Base-by-base conservation (phyloP, 2,888 invertebrate genomes). In the Drosophila putrida region DNA sequence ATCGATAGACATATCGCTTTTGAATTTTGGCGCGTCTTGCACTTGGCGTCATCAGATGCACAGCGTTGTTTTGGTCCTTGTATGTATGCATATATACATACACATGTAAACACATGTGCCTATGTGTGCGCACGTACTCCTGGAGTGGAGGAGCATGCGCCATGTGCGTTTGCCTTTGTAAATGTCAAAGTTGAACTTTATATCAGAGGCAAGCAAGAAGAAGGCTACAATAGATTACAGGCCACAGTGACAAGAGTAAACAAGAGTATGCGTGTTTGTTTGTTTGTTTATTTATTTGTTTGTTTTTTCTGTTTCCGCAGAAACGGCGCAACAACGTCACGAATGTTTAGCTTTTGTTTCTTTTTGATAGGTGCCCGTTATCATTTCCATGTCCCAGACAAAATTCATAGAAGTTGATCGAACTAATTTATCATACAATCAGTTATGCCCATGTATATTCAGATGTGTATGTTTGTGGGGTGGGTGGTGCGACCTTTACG, bases 141-240 rank as follows among this genome's bases (percentile, higher is more conserved):
- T 11, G 44, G 11, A 72, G 62, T 67, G 51, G 53, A 60, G 50
- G 76, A 70, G 70, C 82, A 82, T 82, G 87, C 87, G 87, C 87
- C 43, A 53, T 70, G 49, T 53, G 43, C 51, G 28, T 60, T 69
- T 64, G 67, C 47, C 59, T 50, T 65, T 75, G 46, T 67, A 77
- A 82, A 82, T 83, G 82, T 75, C 82, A 82, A 82, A 82, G 82
- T 86, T 82, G 78, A 82, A 86, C 81, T 77, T 64, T 36, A 57
- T 43, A 62, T 54, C 44, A 50, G n/a, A 43, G 44, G 47, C 33
- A 46, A 11, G n/a, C 15, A 39, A 6, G 49, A 50, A 47, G 31
- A n/a, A 31, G 15, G 33, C 31, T 39, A 55, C 49, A 57, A 55
- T 57, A 68, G 59, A 69, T 64, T 50, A 55, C 49, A 47, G 44